Conservation (phyloP, 1,140 invertebrate genomes). For the Drosophila albomicans region DNA sequence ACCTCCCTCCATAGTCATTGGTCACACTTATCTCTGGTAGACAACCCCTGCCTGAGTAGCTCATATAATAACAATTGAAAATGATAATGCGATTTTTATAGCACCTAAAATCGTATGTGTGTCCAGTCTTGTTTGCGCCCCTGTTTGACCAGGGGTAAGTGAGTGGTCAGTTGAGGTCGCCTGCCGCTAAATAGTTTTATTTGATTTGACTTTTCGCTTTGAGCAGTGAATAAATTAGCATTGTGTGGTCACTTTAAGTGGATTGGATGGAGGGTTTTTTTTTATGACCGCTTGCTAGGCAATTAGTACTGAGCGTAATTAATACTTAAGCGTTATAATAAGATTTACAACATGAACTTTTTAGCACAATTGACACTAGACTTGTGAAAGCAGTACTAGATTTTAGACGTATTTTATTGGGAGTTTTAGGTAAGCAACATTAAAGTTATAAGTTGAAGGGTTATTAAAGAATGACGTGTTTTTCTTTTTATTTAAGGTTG, state of each 20-base stretch:
- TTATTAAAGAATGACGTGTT: no score
- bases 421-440: no score
- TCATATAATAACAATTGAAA: conserved; percentile 63
- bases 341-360: not conserved
- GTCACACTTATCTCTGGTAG: conserved; percentile 16
- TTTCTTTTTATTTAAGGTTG: not conserved
- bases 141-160: conserved; percentile 51
- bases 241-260: conserved; percentile 16
- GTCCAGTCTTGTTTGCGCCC: conserved; percentile 54
- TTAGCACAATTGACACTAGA: not conserved
- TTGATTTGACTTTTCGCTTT: conserved; percentile 71
- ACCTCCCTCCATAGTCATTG: conserved; percentile 1
- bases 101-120: conserved; percentile 28
- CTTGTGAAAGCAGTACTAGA: no score
- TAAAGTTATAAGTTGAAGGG: no score
- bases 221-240: conserved; percentile 80
- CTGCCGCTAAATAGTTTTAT: conserved; percentile 61
- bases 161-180: conserved; percentile 55
- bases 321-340: conserved; percentile 40
- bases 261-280: conserved; percentile 3
- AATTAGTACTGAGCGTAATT: conserved; percentile 65
- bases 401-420: no score
- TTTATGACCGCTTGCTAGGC: conserved; percentile 50
- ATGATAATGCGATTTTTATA: conserved; percentile 76
- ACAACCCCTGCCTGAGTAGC: conserved; percentile 16